These are phyloP conservation scores for Pseudonaja textilis DNA, from an alignment of 2,113 vertebrate genomes.

Conservation along the genomic window DNA sequence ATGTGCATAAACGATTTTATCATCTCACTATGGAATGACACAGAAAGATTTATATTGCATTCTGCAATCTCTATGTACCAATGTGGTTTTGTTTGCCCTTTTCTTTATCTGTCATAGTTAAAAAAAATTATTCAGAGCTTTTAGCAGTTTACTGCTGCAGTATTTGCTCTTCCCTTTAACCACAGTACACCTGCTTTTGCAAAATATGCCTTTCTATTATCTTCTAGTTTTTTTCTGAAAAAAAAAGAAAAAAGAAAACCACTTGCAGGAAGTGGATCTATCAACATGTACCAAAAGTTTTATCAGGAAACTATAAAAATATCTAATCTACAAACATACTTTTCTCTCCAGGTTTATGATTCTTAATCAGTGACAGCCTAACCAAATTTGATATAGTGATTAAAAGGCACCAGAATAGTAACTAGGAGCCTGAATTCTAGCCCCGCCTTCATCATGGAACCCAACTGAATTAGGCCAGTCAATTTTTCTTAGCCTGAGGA, in stretches of 20 bases:
- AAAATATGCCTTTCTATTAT: neutral
- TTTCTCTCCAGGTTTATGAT: neutral
- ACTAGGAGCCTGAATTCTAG: neutral
- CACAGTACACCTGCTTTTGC: neutral
- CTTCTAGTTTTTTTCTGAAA: neutral
- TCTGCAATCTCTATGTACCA: neutral
- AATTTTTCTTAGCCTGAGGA: neutral
- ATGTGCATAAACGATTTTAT: neutral
- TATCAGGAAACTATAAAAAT: neutral
- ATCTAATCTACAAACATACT: neutral
- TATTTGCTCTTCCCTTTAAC: neutral
- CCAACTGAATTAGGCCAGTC: neutral
- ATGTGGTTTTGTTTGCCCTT: neutral
- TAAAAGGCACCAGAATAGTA: neutral
- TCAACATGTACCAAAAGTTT: neutral
- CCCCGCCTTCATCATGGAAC: neutral
- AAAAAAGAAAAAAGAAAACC: neutral
- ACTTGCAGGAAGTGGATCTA: neutral
- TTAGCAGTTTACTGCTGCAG: neutral
- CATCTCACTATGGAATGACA: neutral
- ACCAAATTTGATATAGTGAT: neutral
- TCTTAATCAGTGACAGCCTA: neutral
- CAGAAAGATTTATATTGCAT: neutral
- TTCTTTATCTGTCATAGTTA: neutral
- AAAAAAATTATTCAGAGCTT: neutral